phyloP scores from a whole-genome alignment of 2,797 vertebrate species.

The Hippoglossus hippoglossus region DNA sequence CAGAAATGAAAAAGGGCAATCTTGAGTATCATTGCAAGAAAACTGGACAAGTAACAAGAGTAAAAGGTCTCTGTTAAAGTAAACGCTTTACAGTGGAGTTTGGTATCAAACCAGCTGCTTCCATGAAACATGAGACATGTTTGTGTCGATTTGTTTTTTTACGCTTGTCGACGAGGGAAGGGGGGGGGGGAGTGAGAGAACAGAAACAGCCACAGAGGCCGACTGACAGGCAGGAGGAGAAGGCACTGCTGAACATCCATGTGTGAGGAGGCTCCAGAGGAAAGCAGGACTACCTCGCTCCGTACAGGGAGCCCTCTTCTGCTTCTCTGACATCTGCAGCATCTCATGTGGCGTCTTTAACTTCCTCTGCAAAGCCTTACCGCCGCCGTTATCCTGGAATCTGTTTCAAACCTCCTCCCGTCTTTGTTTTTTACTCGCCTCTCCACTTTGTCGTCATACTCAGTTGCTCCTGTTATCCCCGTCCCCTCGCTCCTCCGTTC shows the following conservation, averaged over 20 bases:
- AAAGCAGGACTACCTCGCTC: slow-evolving; percentile 16
- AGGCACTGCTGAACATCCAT: slow-evolving; percentile 37
- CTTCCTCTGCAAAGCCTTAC: slow-evolving; percentile 9
- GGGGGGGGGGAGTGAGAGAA: no score
- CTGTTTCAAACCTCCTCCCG: slow-evolving; percentile 32
- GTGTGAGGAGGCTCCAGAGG: slow-evolving; percentile 34
- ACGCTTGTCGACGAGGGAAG: no score
- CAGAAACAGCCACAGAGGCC: slow-evolving; percentile 26
- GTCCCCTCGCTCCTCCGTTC: slow-evolving; percentile 37
- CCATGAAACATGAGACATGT: no score
- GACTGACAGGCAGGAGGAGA: slow-evolving; percentile 9
- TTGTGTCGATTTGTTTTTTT: no score
- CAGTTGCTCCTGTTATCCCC: slow-evolving; percentile 27
- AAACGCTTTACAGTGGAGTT: no score
- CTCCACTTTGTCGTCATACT: slow-evolving; percentile 60
- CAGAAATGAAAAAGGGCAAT: no score
- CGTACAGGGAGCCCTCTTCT: slow-evolving; percentile 7
- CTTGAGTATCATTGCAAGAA: no score
- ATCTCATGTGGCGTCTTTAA: slow-evolving; percentile 7
- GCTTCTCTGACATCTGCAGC: neutral
- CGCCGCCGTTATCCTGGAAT: slow-evolving; percentile 23
- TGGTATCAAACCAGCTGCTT: no score
- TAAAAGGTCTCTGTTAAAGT: no score
- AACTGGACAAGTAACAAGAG: no score
- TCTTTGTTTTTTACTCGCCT: slow-evolving; percentile 76